Evolutionary conservation across 1,140 invertebrate genomes (phyloP).

Genomic region (silkworm (Bombyx mori)): ASM3026992v2 NC_085116.1:15937001-15937500

Average conservation of each 20-base stretch:
- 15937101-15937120: too few species aligned
- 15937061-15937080: too few species aligned
- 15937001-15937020: too few species aligned
- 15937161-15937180: conserved; percentile 41
- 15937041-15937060: too few species aligned
- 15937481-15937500: too few species aligned
- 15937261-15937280: conserved; percentile 31
- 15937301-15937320: conserved; percentile 46
- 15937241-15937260: conserved; percentile 23
- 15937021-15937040: too few species aligned
- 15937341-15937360: conserved; percentile 30
- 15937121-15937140: too few species aligned
- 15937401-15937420: background rate
- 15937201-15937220: conserved; percentile 73
- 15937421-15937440: too few species aligned
- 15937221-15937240: conserved; percentile 73
- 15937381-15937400: conserved; percentile 5
- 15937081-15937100: too few species aligned
- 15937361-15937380: conserved; percentile 38
- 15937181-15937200: conserved; percentile 73
- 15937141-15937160: background rate
- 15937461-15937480: too few species aligned
- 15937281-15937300: conserved; percentile 18
- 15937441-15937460: too few species aligned
- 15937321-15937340: conserved; percentile 1